Evolutionary conservation across 2,888 invertebrate genomes (phyloP).

Genomic region (Acrocyrtus sp.): DNA sequence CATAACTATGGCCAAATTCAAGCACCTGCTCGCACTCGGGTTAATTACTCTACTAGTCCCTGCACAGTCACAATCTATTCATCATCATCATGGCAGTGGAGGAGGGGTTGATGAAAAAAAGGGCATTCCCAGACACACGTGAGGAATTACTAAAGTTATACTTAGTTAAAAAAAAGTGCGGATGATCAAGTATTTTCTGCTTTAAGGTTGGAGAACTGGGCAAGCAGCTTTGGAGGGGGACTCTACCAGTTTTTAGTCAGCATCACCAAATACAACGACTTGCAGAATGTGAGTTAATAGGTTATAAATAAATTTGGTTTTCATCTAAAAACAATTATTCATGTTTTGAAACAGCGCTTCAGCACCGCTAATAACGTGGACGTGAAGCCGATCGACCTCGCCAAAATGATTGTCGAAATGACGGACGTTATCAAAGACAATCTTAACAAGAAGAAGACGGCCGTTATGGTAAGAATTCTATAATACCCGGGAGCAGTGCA

Average conservation of each 20-base stretch:
- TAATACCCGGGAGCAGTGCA: too few relatives aligned
- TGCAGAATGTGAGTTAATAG: constrained; percentile 74
- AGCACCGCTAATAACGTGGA: constrained; percentile 72
- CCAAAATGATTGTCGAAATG: constrained; percentile 80
- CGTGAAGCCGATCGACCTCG: constrained; percentile 83
- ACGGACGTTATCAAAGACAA: constrained; percentile 84
- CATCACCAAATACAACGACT: constrained; percentile 81
- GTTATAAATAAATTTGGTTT: neutral
- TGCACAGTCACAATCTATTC: constrained; percentile 18
- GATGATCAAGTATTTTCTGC: constrained; percentile 18
- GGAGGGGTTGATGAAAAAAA: constrained; percentile 30
- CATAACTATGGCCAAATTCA: neutral
- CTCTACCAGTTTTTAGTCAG: constrained; percentile 81
- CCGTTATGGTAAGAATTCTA: constrained; percentile 81
- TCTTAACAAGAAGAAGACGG: constrained; percentile 88
- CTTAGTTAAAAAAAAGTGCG: neutral
- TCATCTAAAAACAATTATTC: constrained; percentile 3
- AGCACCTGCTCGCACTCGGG: neutral
- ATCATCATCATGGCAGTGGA: constrained; percentile 16
- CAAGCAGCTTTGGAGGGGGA: constrained; percentile 80
- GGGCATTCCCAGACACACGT: constrained; percentile 55
- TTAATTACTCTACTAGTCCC: neutral
- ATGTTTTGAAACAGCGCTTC: constrained; percentile 74
- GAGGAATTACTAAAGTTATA: constrained; percentile 14
- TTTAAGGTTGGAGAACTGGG: constrained; percentile 84